These are phyloP conservation scores for Pimephales promelas DNA, from an alignment of 2,113 vertebrate species.

Conservation along the genomic window DNA sequence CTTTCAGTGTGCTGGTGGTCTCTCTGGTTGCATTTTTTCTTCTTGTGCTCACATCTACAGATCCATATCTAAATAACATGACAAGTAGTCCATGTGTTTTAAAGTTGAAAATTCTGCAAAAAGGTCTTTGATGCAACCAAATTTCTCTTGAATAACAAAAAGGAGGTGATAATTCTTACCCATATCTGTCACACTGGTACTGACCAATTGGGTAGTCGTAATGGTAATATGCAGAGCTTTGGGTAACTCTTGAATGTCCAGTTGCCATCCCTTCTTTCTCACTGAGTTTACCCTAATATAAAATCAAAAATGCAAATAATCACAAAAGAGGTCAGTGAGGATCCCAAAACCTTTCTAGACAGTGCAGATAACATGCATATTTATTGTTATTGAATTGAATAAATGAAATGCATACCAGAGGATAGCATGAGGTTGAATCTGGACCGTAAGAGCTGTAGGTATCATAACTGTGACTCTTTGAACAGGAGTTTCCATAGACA, in stretches of 20 bases:
- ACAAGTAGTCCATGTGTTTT: not conserved
- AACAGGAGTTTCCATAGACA: constrained; percentile 85
- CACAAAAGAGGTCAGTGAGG: not conserved
- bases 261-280: constrained; percentile 83
- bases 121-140: not conserved
- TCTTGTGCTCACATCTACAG: constrained; percentile 86
- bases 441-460: constrained; percentile 29
- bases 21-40: constrained; percentile 95
- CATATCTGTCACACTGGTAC: constrained; percentile 91
- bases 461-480: constrained; percentile 76
- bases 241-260: constrained; percentile 81
- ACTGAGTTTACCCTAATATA: constrained; percentile 83
- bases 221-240: constrained; percentile 84
- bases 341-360: not conserved
- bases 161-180: constrained; percentile 59
- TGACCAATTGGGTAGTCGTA: constrained; percentile 90
- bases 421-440: constrained; percentile 28
- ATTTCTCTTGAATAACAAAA: not conserved
- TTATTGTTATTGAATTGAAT: not conserved
- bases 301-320: constrained; percentile 28
- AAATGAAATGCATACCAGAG: constrained; percentile 2
- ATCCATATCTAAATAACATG: constrained; percentile 80
- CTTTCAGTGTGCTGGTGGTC: constrained; percentile 92
- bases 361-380: not conserved
- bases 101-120: not conserved